phyloP scores from a whole-genome alignment of 2,888 invertebrate genomes.

The Phalangium opilio region DNA sequence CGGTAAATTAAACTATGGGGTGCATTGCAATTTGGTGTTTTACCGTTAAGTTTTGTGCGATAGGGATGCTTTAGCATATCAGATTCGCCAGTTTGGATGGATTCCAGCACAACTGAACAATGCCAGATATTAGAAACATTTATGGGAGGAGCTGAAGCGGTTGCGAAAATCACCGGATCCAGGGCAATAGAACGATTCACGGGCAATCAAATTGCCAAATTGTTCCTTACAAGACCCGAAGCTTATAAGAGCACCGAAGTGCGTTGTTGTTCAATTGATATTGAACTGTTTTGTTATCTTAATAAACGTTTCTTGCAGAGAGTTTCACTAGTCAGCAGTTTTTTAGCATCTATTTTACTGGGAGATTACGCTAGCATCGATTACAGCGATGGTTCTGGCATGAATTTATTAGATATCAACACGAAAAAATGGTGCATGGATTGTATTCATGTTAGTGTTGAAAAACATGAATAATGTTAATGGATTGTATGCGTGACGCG shows the following conservation, averaged over 20 bases:
- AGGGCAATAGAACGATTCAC: slow-evolving; percentile 81
- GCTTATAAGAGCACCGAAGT: slow-evolving; percentile 55
- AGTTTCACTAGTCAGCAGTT: slow-evolving; percentile 85
- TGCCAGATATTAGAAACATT: slow-evolving; percentile 63
- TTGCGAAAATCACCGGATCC: slow-evolving; percentile 68
- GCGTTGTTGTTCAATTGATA: slow-evolving; percentile 2
- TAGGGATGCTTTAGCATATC: slow-evolving; percentile 51
- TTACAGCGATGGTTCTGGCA: slow-evolving; percentile 82
- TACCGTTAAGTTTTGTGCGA: slow-evolving; percentile 9
- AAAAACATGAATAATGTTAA: background rate
- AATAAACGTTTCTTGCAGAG: slow-evolving; percentile 28
- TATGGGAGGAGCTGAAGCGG: slow-evolving; percentile 58
- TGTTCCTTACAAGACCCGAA: slow-evolving; percentile 50
- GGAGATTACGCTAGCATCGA: slow-evolving; percentile 83
- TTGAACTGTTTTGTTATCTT: slow-evolving; percentile 4
- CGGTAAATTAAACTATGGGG: background rate
- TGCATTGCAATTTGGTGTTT: background rate
- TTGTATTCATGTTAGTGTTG: slow-evolving; percentile 47
- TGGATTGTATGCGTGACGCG: no score
- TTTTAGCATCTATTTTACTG: slow-evolving; percentile 69
- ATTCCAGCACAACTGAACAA: slow-evolving; percentile 61
- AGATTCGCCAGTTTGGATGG: slow-evolving; percentile 93
- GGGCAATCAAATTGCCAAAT: slow-evolving; percentile 81
- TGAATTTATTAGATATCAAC: slow-evolving; percentile 79
- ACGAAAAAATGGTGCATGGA: slow-evolving; percentile 56